phyloP scores from a whole-genome alignment of 2,113 vertebrate genomes.

The Amia ocellicauda region DNA sequence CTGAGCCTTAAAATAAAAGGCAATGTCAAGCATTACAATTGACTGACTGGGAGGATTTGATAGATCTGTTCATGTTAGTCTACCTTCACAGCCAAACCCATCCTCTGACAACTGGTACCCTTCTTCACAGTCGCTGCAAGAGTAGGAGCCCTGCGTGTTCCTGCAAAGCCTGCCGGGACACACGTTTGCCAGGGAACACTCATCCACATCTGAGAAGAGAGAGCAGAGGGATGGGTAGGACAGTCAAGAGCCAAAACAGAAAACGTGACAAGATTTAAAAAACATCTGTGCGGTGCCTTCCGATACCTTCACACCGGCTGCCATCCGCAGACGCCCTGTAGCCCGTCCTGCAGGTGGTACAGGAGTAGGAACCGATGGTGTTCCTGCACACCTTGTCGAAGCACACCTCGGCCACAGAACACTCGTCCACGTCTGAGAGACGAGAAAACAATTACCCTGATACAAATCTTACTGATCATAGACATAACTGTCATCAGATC shows the following conservation, averaged over 20 bases:
- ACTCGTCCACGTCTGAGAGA: slow-evolving; percentile 61
- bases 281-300: too few relatives aligned
- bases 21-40: too few relatives aligned
- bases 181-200: slow-evolving; percentile 50
- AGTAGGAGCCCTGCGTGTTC: slow-evolving; percentile 68
- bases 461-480: too few relatives aligned
- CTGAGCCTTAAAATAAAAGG: too few relatives aligned
- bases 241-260: not conserved
- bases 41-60: too few relatives aligned
- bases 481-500: too few relatives aligned
- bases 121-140: slow-evolving; percentile 57
- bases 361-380: slow-evolving; percentile 58
- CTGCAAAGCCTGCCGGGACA: slow-evolving; percentile 66
- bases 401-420: slow-evolving; percentile 47
- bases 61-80: too few relatives aligned
- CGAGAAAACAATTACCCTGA: too few relatives aligned
- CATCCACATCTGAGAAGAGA: slow-evolving; percentile 47
- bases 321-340: slow-evolving; percentile 52
- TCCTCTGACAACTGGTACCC: slow-evolving; percentile 55
- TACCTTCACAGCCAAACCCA: slow-evolving; percentile 65
- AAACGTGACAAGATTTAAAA: slow-evolving; percentile 1
- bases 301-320: slow-evolving; percentile 54
- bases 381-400: slow-evolving; percentile 58
- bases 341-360: slow-evolving; percentile 51
- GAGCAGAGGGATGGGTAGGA: slow-evolving; percentile 24